Base-by-base conservation (phyloP, 2,113 vertebrate species). In the Dicentrarchus labrax region DNA sequence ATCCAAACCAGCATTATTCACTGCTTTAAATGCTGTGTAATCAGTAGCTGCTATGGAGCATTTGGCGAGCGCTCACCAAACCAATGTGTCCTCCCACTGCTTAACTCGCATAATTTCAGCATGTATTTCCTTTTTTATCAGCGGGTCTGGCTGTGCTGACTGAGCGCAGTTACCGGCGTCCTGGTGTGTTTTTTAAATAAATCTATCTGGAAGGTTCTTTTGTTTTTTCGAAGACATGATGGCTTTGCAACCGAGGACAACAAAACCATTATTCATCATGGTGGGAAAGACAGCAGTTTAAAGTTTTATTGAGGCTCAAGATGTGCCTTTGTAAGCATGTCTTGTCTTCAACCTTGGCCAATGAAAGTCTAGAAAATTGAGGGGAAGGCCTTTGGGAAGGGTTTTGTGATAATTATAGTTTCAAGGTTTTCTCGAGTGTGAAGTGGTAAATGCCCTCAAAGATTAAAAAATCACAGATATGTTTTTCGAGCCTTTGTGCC, bases 311-410 rank as follows among this genome's bases (percentile, higher is more conserved):
- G 53, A 16, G 78, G 67, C 72, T 80, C 64, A 75, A 66, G 77
- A 67, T 80, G 67, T 65, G 57, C 56, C 60, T 80, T 71, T 89
- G 87, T 79, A 72, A 87, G 77, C 80, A 45, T 69, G 82, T 84
- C 72, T 60, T 45, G 30, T 72, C 70, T 60, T 45, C 78, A 78
- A n/a, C 82, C 85, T 78, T 72, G 69, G 24, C 56, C 66, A 65
- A 19, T 85, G 71, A 78, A 75, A 65, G 65, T 36, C 38, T 16
- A 13, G 30, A 16, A 75, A 80, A 64, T 53, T 51, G 50, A 81
- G 0, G n/a, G 59, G 59, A 50, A 39, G 21, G 47, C 47, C 24
- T 75, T 54, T 57, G 17, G 9, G 17, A 73, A 21, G 5, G 22
- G 39, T 72, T 77, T 38, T 22, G 64, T 53, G 13, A 65, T 76